Base-by-base conservation (phyloP, 2,797 vertebrate species). In the Hylomyscus alleni region DNA sequence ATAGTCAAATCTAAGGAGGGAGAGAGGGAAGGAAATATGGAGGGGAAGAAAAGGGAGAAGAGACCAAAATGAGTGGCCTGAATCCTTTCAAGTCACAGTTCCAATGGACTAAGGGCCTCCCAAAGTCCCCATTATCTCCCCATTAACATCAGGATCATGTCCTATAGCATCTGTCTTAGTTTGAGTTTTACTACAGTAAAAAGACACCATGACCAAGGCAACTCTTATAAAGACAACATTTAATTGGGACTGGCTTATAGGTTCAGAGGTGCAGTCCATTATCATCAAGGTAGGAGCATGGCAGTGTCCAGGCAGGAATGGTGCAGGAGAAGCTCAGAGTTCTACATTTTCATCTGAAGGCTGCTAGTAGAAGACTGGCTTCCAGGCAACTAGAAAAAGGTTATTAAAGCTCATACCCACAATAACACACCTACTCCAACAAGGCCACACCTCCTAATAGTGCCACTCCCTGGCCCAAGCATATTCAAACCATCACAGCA, bases 61-160 rank as follows among this genome's bases (percentile, higher is more conserved):
- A 50, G 2, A 29, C 0, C 9, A 9, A 20, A 40, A 8, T 15
- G 37, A 24, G 29, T 4, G 19, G 3, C 22, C 44, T 7, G 19
- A 34, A 31, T 17, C 44, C 31, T 44, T 77, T 81, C 8, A 83
- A 22, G 9, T 31, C 34, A 37, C 12, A 52, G 10, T 4, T n/a
- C 24, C 17, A 54, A 26, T 54, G 47, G 20, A n/a, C 29, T 19
- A 17, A 17, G 11, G 34, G 29, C 11, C 6, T 60, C 34, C 72
- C 69, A 90, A 31, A 75, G 6, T 22, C 19, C 72, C 37, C 1
- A 4, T 22, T 56, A 3, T 52, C 26, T 58, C 13, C 19, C 11
- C 12, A 31, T 12, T 26, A 83, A 34, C 3, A 12, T 40, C 15
- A 62, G 12, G 37, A 72, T 81, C 4, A 9, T 9, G 1, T 14